Evolutionary conservation across 35 echinoderm and acorn worm species (phyloP), one percentile per base, ranked within the genome.

Genomic region (Ptychodera flava): DNA sequence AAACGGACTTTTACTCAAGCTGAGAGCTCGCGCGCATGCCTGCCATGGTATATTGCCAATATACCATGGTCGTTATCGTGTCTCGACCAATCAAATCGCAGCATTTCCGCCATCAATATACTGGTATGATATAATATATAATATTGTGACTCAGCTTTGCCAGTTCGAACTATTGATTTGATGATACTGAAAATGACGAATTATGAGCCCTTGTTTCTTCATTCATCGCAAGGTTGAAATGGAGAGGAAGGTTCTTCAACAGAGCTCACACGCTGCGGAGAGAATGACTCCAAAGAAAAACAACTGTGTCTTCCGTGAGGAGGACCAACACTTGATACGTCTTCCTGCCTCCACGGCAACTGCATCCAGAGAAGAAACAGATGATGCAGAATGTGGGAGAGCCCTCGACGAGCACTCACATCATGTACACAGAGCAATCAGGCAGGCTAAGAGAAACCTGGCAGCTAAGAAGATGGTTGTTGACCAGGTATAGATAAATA

Each of bases 401-500:
- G 76, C 85, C 90, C 33, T 91, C 37, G 83, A 29, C 1, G 92
- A 94, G 36, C 88, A 87, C 31, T 89, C 92, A 0, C 80, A 83
- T 12, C 16, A 83, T 33, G 45, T 86, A 28, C 83, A 82, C 33
- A 75, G 89, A 32, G 81, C 87, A 1, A 89, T 94, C 32, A 81
- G 85, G 32, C 38, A 80, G 81, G 92, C 92, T 34, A 90, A 84
- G 82, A 37, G 89, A 15, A 90, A 90, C 37, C 85, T 94, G 31
- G 88, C 92, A 35, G 92, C 88, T 30, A 94, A 94, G 64, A 84
- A 94, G 78, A 84, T 79, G 33, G 15, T 87, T 27, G 31, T 86
- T 37, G 52, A 81, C 28, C 85, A 94, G 89, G 92, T 94, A 90
- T 76, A 33, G 16, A 31, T 81, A 34, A 34, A 31, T 81, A 1